Conservation (phyloP, 2,888 invertebrate genomes). For the Chironomus tentans region DNA sequence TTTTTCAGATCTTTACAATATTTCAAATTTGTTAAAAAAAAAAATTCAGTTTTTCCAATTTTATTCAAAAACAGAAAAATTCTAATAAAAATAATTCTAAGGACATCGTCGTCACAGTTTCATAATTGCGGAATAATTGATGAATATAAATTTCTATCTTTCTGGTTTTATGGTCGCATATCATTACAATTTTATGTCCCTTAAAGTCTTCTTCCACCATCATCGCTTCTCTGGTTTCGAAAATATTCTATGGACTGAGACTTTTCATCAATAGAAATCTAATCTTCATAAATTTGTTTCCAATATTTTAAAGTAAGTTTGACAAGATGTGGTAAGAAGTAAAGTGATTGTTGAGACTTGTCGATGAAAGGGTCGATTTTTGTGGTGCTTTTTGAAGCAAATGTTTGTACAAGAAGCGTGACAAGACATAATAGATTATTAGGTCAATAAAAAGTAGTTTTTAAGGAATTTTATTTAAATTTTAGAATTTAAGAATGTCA, state of each 20-base stretch:
- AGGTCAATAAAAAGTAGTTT: too few species aligned
- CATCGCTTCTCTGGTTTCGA: not conserved
- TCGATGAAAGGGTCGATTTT: not conserved
- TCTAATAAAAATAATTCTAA: not conserved
- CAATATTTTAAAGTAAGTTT: not conserved
- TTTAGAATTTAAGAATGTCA: not conserved
- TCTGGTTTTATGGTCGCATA: constrained; percentile 25
- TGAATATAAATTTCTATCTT: not conserved
- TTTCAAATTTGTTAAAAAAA: too few species aligned
- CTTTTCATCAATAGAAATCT: not conserved
- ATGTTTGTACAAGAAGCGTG: constrained; percentile 9
- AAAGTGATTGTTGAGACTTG: not conserved
- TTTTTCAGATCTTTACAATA: too few species aligned
- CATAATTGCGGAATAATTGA: constrained; percentile 25
- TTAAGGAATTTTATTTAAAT: too few species aligned
- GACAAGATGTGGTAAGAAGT: not conserved
- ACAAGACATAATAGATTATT: constrained; percentile 11
- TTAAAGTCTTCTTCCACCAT: not conserved
- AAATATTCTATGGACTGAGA: not conserved
- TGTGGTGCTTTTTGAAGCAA: not conserved
- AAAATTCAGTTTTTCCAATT: too few species aligned
- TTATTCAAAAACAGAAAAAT: too few species aligned
- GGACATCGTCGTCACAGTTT: constrained; percentile 6
- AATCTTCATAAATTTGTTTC: too few species aligned
- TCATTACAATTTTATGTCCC: constrained; percentile 15